phyloP scores from a whole-genome alignment of 2,797 vertebrate genomes.

The Halcyon chelicuti region DNA sequence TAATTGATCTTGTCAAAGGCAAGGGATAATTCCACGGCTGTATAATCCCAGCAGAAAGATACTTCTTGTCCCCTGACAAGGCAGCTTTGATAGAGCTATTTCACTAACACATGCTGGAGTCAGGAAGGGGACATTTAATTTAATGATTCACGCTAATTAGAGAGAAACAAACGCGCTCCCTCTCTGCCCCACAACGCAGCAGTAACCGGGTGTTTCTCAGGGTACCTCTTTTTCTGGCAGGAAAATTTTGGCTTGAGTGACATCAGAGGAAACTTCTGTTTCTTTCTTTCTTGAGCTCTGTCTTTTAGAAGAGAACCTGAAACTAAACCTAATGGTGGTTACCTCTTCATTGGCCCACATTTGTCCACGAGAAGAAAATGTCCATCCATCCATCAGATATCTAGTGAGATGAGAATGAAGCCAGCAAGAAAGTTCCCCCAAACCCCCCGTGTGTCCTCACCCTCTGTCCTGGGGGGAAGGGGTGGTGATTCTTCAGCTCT shows the following conservation, averaged over 20 bases:
- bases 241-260: neutral
- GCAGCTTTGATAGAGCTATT: slow-evolving; percentile 27
- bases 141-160: slow-evolving; percentile 2
- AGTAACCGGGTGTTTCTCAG: fast-evolving
- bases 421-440: neutral
- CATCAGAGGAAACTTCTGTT: fast-evolving
- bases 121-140: neutral
- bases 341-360: neutral
- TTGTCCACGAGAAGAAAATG: neutral
- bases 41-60: slow-evolving; percentile 22
- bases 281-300: neutral
- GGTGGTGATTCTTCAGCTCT: neutral
- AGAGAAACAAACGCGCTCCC: fast-evolving
- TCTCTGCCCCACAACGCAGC: neutral
- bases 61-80: slow-evolving; percentile 19
- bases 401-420: neutral
- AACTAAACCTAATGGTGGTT: neutral
- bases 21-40: slow-evolving; percentile 1
- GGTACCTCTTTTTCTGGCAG: neutral
- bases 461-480: neutral
- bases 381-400: neutral
- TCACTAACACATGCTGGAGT: neutral
- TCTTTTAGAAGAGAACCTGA: neutral
- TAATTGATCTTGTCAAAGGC: slow-evolving; percentile 41
- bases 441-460: neutral